These are phyloP conservation scores for Epirrhoe alternata DNA, from an alignment of 2,888 invertebrate species.

Conservation along the genomic window DNA sequence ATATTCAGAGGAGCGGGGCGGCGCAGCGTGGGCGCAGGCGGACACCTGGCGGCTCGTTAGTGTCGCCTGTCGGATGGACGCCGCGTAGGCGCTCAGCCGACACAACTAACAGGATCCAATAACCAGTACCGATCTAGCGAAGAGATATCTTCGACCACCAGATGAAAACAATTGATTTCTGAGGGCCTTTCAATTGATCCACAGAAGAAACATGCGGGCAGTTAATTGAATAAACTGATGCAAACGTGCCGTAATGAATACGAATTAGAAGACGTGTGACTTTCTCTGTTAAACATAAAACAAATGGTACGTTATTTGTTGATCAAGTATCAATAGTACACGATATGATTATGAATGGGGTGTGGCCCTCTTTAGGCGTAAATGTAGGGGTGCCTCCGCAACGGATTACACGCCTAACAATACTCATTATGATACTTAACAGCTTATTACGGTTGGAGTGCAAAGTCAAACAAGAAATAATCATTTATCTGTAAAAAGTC, in stretches of 20 bases:
- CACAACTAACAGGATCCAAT: conserved; percentile 35
- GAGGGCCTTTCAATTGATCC: conserved; percentile 67
- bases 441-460: conserved; percentile 69
- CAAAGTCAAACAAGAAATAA: conserved; percentile 63
- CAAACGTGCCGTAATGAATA: conserved; percentile 59
- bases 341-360: conserved; percentile 63
- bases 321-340: conserved; percentile 49
- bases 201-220: conserved; percentile 71
- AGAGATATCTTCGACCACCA: conserved; percentile 29
- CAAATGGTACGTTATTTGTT: conserved; percentile 45
- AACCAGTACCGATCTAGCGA: conserved; percentile 32
- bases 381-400: conserved; percentile 63
- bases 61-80: conserved; percentile 68
- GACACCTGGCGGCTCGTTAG: conserved; percentile 83
- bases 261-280: conserved; percentile 51
- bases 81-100: conserved; percentile 54
- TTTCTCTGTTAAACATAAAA: conserved; percentile 52
- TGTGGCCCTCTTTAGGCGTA: conserved; percentile 56
- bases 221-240: conserved; percentile 73
- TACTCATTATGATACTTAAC: conserved; percentile 71
- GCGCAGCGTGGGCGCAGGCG: conserved; percentile 72
- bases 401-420: conserved; percentile 74
- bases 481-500: conserved; percentile 13
- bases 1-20: conserved; percentile 74
- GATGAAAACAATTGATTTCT: conserved; percentile 42